A percentile compares a stretch with the other conserved stretches of the same genome.
Conservation (phyloP, 2,113 vertebrate species). For the Diadophis punctatus region DNA sequence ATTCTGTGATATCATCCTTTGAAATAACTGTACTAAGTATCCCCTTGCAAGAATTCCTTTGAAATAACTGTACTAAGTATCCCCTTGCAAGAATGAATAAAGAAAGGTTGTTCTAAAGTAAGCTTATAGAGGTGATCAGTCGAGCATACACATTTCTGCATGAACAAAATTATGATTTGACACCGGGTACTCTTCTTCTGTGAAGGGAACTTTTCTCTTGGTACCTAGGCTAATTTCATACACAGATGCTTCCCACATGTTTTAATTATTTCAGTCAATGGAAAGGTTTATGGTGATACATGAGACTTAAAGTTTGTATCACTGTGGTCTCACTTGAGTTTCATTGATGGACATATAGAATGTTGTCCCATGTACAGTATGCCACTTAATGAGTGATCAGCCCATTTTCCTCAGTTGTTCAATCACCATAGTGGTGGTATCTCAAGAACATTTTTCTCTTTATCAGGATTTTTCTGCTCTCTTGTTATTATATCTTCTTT, state of each 20-base stretch:
- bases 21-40: background rate
- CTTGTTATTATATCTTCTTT: background rate
- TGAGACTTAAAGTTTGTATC: background rate
- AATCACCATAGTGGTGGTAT: background rate
- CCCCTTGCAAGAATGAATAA: no score
- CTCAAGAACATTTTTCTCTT: background rate
- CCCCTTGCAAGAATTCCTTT: no score
- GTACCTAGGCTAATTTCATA: background rate
- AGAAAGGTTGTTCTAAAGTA: background rate
- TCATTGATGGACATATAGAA: background rate
- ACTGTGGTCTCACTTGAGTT: background rate
- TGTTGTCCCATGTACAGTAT: background rate
- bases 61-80: background rate
- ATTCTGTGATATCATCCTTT: background rate
- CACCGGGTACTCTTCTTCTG: background rate
- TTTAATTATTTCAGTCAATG: background rate
- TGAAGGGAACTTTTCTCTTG: background rate
- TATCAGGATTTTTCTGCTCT: background rate
- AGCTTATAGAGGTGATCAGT: background rate
- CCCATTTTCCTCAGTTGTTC: background rate
- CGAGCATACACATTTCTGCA: background rate
- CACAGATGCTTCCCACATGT: background rate
- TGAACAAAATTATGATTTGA: background rate
- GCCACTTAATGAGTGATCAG: background rate
- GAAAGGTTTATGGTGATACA: background rate